These are phyloP conservation scores for Odontophorus gujanensis DNA, from an alignment of 2,113 vertebrate species.

Conservation along the genomic window DNA sequence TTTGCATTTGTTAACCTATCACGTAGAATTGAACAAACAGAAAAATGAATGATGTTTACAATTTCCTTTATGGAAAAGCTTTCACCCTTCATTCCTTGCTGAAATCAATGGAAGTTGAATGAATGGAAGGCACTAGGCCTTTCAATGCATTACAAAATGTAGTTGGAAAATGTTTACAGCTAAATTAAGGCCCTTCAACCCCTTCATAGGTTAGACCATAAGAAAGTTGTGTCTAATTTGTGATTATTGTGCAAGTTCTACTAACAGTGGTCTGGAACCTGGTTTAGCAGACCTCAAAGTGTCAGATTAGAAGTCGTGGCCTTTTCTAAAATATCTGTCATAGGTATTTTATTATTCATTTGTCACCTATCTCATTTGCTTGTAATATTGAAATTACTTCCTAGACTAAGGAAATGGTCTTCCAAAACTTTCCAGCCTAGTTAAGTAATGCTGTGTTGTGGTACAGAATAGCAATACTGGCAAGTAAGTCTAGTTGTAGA, in stretches of 20 bases:
- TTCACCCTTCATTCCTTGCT: background rate
- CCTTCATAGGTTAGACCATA: background rate
- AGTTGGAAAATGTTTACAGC: background rate
- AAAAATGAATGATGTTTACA: background rate
- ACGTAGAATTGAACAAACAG: background rate
- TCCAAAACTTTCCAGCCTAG: background rate
- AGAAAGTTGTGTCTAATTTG: background rate
- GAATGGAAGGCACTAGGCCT: background rate
- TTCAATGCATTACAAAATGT: background rate
- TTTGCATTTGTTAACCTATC: background rate
- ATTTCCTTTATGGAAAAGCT: background rate
- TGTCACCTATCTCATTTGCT: background rate
- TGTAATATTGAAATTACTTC: background rate
- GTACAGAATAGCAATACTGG: background rate
- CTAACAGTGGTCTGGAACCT: background rate
- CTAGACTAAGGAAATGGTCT: background rate
- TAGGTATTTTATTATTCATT: background rate
- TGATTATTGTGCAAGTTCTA: background rate
- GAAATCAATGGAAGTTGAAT: background rate
- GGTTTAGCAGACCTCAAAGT: background rate
- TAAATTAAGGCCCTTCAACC: background rate
- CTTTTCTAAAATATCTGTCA: background rate
- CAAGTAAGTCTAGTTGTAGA: background rate
- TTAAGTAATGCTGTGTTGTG: rapidly evolving
- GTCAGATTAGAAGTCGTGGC: background rate